Base-by-base conservation (phyloP, 2,113 vertebrate species). In the Forbesichthys papilliferus region DNA sequence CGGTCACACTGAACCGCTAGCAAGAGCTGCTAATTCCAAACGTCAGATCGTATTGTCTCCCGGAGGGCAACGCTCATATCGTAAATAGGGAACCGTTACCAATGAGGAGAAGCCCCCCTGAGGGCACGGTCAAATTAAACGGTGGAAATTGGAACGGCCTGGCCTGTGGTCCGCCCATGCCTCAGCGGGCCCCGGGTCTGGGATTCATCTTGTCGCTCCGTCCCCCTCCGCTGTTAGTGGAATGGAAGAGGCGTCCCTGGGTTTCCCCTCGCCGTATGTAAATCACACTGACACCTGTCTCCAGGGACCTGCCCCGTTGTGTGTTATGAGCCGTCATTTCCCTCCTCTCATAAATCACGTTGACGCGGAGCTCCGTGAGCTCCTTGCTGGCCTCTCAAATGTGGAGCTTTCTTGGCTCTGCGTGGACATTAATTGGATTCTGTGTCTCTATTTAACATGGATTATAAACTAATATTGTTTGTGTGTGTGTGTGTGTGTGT, bases 361-460 rank as follows among this genome's bases (percentile, higher is more conserved):
- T 83, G 84, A 74, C 82, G 80, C 14, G 0, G 27, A 58, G 77
- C 66, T 58, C 54, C 16, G 11, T 36, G 14, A 53, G 12, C 73
- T 60, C 53, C 72, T 59, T 68, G 71, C 59, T 57, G 5, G 27
- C 27, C 27, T 2, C 27, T 27, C 27, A 27, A 27, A 2, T 27
- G 27, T 27, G 27, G 27, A 7, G 73, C 36, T 76, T 84, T 74
- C 84, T 14, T n/a, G 73, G 61, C 69, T 80, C 64, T 63, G 49
- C 56, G 67, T 57, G 69, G 69, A 70, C 83, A 55, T 81, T 87
- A 89, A 91, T 89, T 89, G 86, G 84, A 90, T 87, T 85, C 62
- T 58, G 71, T 69, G 62, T 82, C 55, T 81, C 68, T 73, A 68
- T 83, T 87, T 82, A 86, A 77, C 63, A 33, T 12, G 60, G 65